Evolutionary conservation across 2,888 invertebrate species (phyloP), one percentile per base, ranked within the genome.

Genomic region (Brachypalpus laphriformis): DNA sequence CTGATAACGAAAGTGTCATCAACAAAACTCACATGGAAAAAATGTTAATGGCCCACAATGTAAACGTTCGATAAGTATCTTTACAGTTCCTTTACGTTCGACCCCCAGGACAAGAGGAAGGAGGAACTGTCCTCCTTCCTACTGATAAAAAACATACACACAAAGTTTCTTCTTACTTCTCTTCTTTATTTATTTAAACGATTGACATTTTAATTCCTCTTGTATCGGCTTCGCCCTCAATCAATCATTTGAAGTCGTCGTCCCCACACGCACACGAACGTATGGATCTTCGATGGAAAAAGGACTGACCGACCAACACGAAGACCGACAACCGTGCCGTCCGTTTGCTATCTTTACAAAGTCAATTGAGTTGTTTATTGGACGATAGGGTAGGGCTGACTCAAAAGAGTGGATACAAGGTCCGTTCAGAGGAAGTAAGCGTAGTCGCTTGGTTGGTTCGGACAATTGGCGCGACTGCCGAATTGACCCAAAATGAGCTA

Each of bases 301-400:
- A 61, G 49, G 49, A 61, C 25, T 11, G 49, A n/a, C 28, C 42
- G 28, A 63, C 8, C 18, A 14, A 45, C 5, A 42, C 14, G 22
- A 59, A 11, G 18, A 31, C 22, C 37, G 65, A 49, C 65, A 31
- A 56, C 22, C 49, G 25, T 71, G 34, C 18, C 61, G 63, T 54
- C 49, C 47, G 14, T 75, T 61, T 28, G 63, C 49, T 82, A 70
- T 75, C 56, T 56, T 25, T 20, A 65, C 49, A 45, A 71, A 82
- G 63, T 82, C 75, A 82, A 82, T 82, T 82, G 82, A 82, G 82
- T 82, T 82, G 71, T 82, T 82, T 82, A 76, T 75, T 75, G 56
- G 34, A 56, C 28, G 75, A 82, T 70, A 57, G 68, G 68, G 42
- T 37, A 20, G 59, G 49, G 49, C 71, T 22, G 25, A 56, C 16